Evolutionary conservation across 2,113 vertebrate species (phyloP), one percentile per base, ranked within the genome.

Genomic region (Sorex araneus): DNA sequence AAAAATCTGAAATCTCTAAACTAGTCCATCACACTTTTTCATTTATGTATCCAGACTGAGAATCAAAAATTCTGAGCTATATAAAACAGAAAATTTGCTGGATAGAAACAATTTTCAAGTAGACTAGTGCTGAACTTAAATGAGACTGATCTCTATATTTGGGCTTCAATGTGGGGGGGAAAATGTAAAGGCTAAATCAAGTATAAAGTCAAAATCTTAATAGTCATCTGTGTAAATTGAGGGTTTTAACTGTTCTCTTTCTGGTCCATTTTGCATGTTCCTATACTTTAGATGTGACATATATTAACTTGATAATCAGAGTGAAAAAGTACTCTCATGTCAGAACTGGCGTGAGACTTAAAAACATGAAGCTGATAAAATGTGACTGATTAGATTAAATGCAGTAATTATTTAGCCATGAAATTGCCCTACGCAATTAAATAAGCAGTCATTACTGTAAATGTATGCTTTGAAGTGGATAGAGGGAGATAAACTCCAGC

Each of bases 331-430:
- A 70, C 64, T 63, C 92, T 96, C 96, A 95, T 95, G 97, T 97
- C 47, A 73, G 40, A 95, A 97, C 93, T 93, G 79, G 94, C 40
- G 0, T 75, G 89, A 96, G 94, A 89, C 40, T 73, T 40, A 89
- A 95, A 95, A 95, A 87, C 71, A 71, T 93, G n/a, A 47, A 94
- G 94, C 63, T 94, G 95, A 96, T 96, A 97, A 93, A 95, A 94
- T 74, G 69, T 84, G 96, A 94, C 95, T 95, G 95, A 90, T 87
- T 80, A 93, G 94, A 95, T 95, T 96, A 97, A 96, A 89, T 89
- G 95, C 95, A 95, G 90, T 89, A 93, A 97, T 95, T 97, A 89
- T 91, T 97, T 97, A 97, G 97, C 97, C 96, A 87, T 71, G 95
- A 97, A 97, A 95, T 90, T 92, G 91, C 95, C 93, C 82, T 43